These are phyloP conservation scores for Psix sp. DNA, from an alignment of 1,140 invertebrate genomes.

Conservation along the genomic window DNA sequence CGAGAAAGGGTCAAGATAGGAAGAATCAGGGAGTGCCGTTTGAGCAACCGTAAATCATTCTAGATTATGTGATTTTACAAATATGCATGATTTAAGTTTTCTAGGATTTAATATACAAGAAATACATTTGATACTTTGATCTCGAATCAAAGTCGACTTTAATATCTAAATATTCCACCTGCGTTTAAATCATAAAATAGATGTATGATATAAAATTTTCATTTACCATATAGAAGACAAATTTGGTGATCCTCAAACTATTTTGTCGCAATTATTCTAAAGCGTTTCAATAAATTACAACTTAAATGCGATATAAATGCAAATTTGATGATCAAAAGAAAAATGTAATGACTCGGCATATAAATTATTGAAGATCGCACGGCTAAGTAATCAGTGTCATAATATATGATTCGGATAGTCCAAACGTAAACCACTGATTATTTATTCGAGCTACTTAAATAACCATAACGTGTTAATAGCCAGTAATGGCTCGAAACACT, in stretches of 20 bases:
- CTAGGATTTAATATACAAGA: constrained; percentile 61
- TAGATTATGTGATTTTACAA: constrained; percentile 72
- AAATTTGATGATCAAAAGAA: constrained; percentile 45
- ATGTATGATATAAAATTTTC: constrained; percentile 44
- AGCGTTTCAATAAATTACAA: constrained; percentile 5
- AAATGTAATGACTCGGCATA: constrained; percentile 31
- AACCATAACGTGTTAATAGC: constrained; percentile 71
- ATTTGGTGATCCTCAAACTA: not conserved
- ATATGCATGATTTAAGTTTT: constrained; percentile 65
- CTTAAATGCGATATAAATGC: constrained; percentile 37
- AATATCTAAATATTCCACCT: constrained; percentile 48
- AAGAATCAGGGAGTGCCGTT: constrained; percentile 63
- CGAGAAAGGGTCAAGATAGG: constrained; percentile 63
- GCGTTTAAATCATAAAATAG: constrained; percentile 18
- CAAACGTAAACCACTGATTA: constrained; percentile 64
- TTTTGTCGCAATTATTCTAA: not conserved
- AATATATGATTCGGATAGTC: constrained; percentile 56
- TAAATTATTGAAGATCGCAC: constrained; percentile 56
- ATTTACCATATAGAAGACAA: constrained; percentile 8
- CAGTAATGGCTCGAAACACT: constrained; percentile 58
- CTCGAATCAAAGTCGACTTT: constrained; percentile 44
- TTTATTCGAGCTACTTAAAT: constrained; percentile 71
- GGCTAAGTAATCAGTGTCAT: constrained; percentile 56
- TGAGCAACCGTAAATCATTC: constrained; percentile 67
- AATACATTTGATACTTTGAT: constrained; percentile 58